These are phyloP conservation scores for Leptopilina syphax DNA, from an alignment of 2,888 invertebrate species.

Conservation along the genomic window DNA sequence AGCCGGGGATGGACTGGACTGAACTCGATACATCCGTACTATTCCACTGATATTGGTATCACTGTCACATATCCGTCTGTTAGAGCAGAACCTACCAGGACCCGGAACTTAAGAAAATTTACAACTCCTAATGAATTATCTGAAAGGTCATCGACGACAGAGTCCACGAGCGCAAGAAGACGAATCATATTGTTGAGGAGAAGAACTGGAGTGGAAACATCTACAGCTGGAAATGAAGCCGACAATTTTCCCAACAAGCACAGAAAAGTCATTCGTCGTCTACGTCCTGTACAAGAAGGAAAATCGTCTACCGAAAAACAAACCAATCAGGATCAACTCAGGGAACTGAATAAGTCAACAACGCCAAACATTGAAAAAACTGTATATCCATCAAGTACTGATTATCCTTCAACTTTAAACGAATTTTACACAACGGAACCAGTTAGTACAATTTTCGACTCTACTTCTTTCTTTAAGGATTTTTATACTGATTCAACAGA, in stretches of 20 bases:
- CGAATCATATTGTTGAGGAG: conserved; percentile 63
- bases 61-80: conserved; percentile 4
- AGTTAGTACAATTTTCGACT: not conserved
- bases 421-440: not conserved
- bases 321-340: not conserved
- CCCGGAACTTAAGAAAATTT: not conserved
- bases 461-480: not conserved
- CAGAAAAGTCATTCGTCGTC: conserved; percentile 65
- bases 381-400: not conserved
- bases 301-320: not conserved
- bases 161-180: conserved; percentile 51
- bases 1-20: conserved; percentile 16
- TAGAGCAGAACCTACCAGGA: conserved; percentile 2
- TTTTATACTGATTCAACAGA: conserved; percentile 1
- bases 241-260: conserved; percentile 47
- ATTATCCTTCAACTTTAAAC: not conserved
- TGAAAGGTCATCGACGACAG: not conserved
- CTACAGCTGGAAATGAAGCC: conserved; percentile 46
- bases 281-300: conserved; percentile 59
- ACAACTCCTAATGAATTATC: conserved; percentile 17
- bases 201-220: conserved; percentile 52
- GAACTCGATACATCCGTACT: conserved; percentile 23
- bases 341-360: not conserved
- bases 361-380: not conserved
- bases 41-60: conserved; percentile 21